phyloP scores from a whole-genome alignment of 2,113 vertebrate species.

The Seriola rivoliana region DNA sequence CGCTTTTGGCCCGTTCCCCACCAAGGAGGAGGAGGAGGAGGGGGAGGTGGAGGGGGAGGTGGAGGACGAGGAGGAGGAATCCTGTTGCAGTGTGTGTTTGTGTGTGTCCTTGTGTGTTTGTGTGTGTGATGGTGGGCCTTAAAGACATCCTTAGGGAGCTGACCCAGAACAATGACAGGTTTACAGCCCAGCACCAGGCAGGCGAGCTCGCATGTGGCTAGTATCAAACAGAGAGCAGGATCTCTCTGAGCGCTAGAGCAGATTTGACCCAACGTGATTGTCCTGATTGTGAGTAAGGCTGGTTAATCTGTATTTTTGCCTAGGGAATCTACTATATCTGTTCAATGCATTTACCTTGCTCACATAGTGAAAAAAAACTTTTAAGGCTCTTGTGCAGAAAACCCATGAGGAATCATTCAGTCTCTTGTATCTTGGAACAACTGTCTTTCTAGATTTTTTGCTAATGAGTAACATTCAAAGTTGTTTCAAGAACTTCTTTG shows the following conservation, averaged over 20 bases:
- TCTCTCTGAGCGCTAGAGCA: constrained; percentile 36
- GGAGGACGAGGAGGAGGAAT: constrained; percentile 32
- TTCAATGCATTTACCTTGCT: constrained; percentile 42
- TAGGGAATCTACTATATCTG: constrained; percentile 35
- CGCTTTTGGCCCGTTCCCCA: constrained; percentile 64
- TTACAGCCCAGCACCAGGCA: constrained; percentile 61
- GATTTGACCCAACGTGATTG: constrained; percentile 36
- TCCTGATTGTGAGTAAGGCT: constrained; percentile 36
- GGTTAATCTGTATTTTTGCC: constrained; percentile 42
- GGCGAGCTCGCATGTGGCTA: constrained; percentile 51
- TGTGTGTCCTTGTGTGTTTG: constrained; percentile 26
- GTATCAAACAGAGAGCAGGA: constrained; percentile 48
- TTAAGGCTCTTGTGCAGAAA: neutral
- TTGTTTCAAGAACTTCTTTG: neutral
- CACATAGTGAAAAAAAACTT: neutral
- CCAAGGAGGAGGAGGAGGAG: constrained; percentile 26
- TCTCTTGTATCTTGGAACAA: constrained; percentile 37
- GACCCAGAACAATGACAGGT: constrained; percentile 80
- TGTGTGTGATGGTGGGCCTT: constrained; percentile 36
- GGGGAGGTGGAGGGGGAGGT: constrained; percentile 33
- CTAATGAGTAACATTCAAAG: constrained; percentile 14
- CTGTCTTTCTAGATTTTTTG: constrained; percentile 19
- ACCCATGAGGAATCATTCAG: constrained; percentile 27
- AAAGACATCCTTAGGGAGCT: constrained; percentile 65
- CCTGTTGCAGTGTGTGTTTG: constrained; percentile 43